These are phyloP conservation scores for Vollenhovia emeryi DNA, from an alignment of 1,140 invertebrate species.

Conservation along the genomic window DNA sequence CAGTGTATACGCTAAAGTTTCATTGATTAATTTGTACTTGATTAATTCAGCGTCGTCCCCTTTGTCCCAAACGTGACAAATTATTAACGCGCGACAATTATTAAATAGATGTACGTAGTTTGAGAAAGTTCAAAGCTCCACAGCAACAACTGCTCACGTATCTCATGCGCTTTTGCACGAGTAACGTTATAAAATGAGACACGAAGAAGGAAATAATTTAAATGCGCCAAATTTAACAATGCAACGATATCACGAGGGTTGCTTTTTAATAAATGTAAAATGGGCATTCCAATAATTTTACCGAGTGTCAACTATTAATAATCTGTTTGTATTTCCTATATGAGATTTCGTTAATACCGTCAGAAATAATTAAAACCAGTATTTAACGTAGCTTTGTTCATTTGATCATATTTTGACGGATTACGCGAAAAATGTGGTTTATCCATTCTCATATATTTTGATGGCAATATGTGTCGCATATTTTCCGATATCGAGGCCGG, in stretches of 20 bases:
- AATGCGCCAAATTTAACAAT: background rate
- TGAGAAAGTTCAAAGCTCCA: background rate
- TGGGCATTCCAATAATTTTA: background rate
- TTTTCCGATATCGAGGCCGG: slow-evolving; percentile 43
- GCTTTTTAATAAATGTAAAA: background rate
- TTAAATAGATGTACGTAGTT: background rate
- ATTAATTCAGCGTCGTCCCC: background rate
- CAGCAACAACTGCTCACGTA: background rate
- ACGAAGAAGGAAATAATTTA: background rate
- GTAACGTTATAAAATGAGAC: background rate
- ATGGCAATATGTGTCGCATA: slow-evolving; percentile 23
- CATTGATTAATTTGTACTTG: background rate
- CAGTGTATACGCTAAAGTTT: slow-evolving; percentile 1
- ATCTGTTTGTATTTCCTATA: background rate
- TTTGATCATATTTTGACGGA: slow-evolving; percentile 52
- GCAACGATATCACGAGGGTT: background rate
- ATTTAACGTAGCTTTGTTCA: slow-evolving; percentile 48
- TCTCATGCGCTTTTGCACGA: background rate
- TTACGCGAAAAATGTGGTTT: slow-evolving; percentile 48
- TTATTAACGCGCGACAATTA: background rate
- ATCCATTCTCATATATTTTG: slow-evolving; percentile 26
- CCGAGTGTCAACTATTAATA: background rate
- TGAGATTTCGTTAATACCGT: slow-evolving; percentile 37
- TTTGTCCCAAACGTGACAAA: background rate
- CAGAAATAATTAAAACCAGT: slow-evolving; percentile 37